phyloP scores from a whole-genome alignment of 2,113 vertebrate species.

The Leucopternis melanops region DNA sequence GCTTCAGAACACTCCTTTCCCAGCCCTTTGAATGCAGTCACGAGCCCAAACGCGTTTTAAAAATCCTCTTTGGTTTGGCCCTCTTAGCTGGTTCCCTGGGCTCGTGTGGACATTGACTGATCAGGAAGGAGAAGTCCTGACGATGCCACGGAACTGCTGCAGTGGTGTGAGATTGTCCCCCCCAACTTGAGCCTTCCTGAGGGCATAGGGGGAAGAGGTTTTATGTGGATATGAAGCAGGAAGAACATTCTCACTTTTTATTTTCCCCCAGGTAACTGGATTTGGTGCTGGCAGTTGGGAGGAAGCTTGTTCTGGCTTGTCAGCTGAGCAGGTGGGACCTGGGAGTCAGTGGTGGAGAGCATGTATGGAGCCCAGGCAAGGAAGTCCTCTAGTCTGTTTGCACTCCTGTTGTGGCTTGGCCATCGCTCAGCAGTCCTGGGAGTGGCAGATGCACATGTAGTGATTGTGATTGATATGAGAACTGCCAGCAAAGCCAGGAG shows the following conservation, averaged over 20 bases:
- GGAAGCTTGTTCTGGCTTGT: slow-evolving; percentile 33
- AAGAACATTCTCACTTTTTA: background rate
- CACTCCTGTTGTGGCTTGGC: background rate
- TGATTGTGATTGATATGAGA: background rate
- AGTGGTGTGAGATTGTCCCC: background rate
- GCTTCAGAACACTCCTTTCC: background rate
- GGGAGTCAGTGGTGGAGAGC: background rate
- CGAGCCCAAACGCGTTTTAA: background rate
- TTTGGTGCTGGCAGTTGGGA: background rate
- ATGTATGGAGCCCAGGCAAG: background rate
- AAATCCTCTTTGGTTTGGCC: background rate
- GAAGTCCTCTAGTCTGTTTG: background rate
- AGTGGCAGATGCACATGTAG: background rate
- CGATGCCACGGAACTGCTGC: background rate
- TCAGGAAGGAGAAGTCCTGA: background rate
- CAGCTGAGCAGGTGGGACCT: background rate
- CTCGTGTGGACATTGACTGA: background rate
- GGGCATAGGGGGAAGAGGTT: background rate
- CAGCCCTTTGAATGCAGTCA: background rate
- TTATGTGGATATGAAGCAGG: background rate
- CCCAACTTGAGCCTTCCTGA: fast-evolving
- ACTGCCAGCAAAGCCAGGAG: background rate
- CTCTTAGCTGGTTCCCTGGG: background rate
- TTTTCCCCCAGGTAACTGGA: background rate
- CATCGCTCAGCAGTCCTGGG: background rate